These are phyloP conservation scores for Epinephelus fuscoguttatus DNA, from an alignment of 2,113 vertebrate species.

Conservation along the genomic window DNA sequence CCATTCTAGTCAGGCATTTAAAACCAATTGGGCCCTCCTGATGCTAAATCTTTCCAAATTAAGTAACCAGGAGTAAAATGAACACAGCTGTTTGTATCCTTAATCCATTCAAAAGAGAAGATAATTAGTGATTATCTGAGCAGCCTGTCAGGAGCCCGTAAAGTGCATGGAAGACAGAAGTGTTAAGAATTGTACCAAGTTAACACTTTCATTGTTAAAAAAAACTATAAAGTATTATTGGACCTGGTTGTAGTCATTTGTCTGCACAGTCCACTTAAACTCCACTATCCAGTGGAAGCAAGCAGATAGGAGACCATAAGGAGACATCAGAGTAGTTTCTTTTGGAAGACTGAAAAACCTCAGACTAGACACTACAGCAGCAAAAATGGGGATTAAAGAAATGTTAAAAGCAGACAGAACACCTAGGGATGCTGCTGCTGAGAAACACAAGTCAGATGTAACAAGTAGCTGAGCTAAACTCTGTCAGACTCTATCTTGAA, in stretches of 20 bases:
- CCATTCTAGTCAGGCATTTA: too few relatives aligned
- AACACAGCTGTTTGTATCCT: not conserved
- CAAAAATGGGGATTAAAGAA: conserved; percentile 2
- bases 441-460: not conserved
- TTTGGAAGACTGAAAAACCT: not conserved
- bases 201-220: not conserved
- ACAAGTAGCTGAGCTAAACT: not conserved
- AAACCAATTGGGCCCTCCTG: too few relatives aligned
- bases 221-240: not conserved
- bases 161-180: not conserved
- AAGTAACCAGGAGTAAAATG: not conserved
- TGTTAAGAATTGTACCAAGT: not conserved
- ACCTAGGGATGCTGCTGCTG: not conserved
- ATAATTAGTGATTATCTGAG: not conserved
- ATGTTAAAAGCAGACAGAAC: not conserved
- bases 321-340: not conserved
- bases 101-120: not conserved
- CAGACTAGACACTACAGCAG: not conserved
- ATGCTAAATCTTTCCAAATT: not conserved
- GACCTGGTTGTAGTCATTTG: not conserved
- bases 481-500: not conserved
- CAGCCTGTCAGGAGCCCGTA: not conserved
- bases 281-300: not conserved
- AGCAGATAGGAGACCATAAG: not conserved
- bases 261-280: not conserved